Evolutionary conservation across 2,797 vertebrate genomes (phyloP), one percentile per base, ranked within the genome.

Genomic region (Amphiprion clarkii): DNA sequence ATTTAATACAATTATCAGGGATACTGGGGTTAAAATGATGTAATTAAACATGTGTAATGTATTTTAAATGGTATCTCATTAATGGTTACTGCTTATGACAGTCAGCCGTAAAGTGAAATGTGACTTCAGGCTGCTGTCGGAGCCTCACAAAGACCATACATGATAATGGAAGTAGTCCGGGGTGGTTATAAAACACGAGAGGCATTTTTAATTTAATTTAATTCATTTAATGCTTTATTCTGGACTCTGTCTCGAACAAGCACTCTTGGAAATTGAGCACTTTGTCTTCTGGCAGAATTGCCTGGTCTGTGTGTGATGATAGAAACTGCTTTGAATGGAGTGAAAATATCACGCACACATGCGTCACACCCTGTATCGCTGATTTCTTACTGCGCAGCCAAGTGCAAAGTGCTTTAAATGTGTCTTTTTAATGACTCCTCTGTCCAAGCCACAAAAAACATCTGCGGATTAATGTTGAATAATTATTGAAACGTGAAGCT

Each of bases 201-300:
- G 63, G 75, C 75, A 64, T 82, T 76, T 86, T 74, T 64, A 67
- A 75, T 65, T 79, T 40, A 72, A 76, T 79, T 78, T 44, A 72
- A 74, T 83, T 81, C 54, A 71, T 80, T 86, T 84, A 88, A 85
- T 83, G 82, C 79, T 81, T 86, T 78, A 68, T 84, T 85, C 83
- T 86, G 84, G 82, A 86, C 77, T 84, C 66, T 55, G 71, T 73
- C 78, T 82, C 78, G 84, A 89, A 81, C 79, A 76, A 78, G 87
- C 88, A 89, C 85, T 88, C 67, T 39, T 83, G 60, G 53, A 89
- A 89, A 90, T 88, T 82, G 79, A 85, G 75, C 67, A 75, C 76
- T 90, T 88, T 82, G 77, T 90, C 76, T 90, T 88, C 72, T 88
- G 76, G 82, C 71, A 74, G 51, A 67, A 80, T 61, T 61, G 27